Evolutionary conservation across 2,797 vertebrate genomes (phyloP), one percentile per base, ranked within the genome.

Genomic region (Denticeps clupeoides): DNA sequence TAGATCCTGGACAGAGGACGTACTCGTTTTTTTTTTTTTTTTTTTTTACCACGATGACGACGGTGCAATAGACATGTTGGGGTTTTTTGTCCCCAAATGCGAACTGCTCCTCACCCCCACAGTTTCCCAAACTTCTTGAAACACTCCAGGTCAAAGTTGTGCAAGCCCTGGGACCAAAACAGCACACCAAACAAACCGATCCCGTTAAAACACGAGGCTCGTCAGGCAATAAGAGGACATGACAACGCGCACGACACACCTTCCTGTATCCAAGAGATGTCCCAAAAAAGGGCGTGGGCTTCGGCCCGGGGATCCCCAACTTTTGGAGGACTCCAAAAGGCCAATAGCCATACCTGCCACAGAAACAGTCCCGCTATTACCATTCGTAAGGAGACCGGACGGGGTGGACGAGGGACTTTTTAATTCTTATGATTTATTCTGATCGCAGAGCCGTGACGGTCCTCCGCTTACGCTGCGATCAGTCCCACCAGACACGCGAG

Each of bases 1-100:
- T 52, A 87, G 37, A 85, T 45, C 27, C 84, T 87, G 54, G n/a
- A n/a, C n/a, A n/a, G n/a, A n/a, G n/a, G n/a, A 5, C 4, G 22
- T n/a, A 18, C 18, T 7, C n/a, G 25, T 40, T 8, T 3, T 11
- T 5, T 42, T 16, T 23, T 15, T 22, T 15, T 24, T n/a, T 21
- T 5, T 10, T 4, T 13, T 12, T 11, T n/a, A n/a, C n/a, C n/a
- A n/a, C n/a, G n/a, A n/a, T n/a, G n/a, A n/a, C n/a, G n/a, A n/a
- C n/a, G n/a, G n/a, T n/a, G n/a, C n/a, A n/a, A n/a, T n/a, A n/a
- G n/a, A 24, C 24, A 2, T 2, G 18, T 18, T 18, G 18, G 18
- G 2, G 4, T 24, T 23, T 18, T 79, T 72, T 58, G 26, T 5
- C n/a, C n/a, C n/a, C n/a, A n/a, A 15, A 25, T 26, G 16, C 8